These are phyloP conservation scores for Seriola quinqueradiata DNA, from an alignment of 2,113 vertebrate genomes.

Conservation along the genomic window DNA sequence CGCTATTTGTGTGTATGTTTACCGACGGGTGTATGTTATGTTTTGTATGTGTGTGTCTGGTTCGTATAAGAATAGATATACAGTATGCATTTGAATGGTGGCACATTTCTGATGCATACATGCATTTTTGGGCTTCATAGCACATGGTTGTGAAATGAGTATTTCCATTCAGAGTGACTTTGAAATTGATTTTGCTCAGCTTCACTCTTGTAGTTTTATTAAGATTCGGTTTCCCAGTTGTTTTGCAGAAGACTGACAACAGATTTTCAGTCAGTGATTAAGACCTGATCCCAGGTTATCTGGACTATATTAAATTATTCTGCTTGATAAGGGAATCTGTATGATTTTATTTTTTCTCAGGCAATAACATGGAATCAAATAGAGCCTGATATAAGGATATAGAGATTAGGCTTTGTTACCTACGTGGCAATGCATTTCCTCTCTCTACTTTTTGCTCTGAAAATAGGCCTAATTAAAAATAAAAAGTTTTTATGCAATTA, in stretches of 20 bases:
- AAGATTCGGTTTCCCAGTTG: slow-evolving; percentile 34
- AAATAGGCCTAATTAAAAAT: slow-evolving; percentile 67
- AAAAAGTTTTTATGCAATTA: slow-evolving; percentile 73
- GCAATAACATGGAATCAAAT: slow-evolving; percentile 46
- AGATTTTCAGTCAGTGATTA: slow-evolving; percentile 46
- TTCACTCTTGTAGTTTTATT: slow-evolving; percentile 51
- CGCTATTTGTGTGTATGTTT: slow-evolving; percentile 17
- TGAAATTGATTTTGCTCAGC: slow-evolving; percentile 55
- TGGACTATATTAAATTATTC: slow-evolving; percentile 57
- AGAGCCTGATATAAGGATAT: slow-evolving; percentile 8
- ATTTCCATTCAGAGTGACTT: slow-evolving; percentile 61
- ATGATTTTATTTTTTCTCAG: slow-evolving; percentile 25
- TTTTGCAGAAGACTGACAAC: slow-evolving; percentile 41
- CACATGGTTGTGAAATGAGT: slow-evolving; percentile 48
- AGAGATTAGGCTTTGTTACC: slow-evolving; percentile 28
- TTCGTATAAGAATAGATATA: slow-evolving; percentile 14
- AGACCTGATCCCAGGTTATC: slow-evolving; percentile 57
- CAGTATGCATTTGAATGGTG: slow-evolving; percentile 21
- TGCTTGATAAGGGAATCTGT: slow-evolving; percentile 48
- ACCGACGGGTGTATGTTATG: slow-evolving; percentile 20
- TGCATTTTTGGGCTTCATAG: slow-evolving; percentile 39
- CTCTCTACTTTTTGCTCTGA: slow-evolving; percentile 35
- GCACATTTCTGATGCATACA: slow-evolving; percentile 26
- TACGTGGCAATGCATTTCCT: slow-evolving; percentile 32
- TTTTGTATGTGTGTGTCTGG: slow-evolving; percentile 5